Evolutionary conservation across 2,888 invertebrate species (phyloP).

Genomic region (Cephonodes hylas): DNA sequence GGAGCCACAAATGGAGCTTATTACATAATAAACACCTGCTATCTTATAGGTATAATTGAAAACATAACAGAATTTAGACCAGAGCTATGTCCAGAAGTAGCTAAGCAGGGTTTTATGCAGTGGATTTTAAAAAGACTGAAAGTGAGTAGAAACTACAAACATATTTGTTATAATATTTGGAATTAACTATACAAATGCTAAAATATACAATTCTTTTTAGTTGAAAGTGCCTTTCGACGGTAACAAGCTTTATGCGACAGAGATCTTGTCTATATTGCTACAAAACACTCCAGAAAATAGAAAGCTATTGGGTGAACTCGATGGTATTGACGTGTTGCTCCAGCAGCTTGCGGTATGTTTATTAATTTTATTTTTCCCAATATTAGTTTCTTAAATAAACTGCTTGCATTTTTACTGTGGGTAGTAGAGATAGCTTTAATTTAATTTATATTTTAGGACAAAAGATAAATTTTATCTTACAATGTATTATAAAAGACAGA

Average conservation of each 20-base stretch:
- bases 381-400: too few species aligned
- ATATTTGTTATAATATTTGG: too few species aligned
- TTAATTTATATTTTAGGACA: too few species aligned
- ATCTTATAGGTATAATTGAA: conserved; percentile 90
- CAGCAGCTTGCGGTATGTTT: conserved; percentile 93
- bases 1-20: too few species aligned
- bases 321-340: conserved; percentile 97
- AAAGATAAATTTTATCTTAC: too few species aligned
- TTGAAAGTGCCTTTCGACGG: conserved; percentile 94
- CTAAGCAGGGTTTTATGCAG: conserved; percentile 93
- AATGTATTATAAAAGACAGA: too few species aligned
- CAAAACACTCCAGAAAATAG: conserved; percentile 94
- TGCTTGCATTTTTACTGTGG: too few species aligned
- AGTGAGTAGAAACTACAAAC: conserved; percentile 60
- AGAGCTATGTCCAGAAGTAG: conserved; percentile 91
- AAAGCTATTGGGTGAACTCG: conserved; percentile 91
- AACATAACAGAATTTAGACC: conserved; percentile 95
- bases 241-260: conserved; percentile 97
- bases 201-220: conserved; percentile 41
- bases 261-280: conserved; percentile 96
- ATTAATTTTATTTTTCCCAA: background rate
- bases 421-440: too few species aligned
- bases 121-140: conserved; percentile 96
- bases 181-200: background rate
- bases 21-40: background rate